Evolutionary conservation across 2,113 vertebrate species (phyloP).

Genomic region (Cyprinodon brontotheroides): DNA sequence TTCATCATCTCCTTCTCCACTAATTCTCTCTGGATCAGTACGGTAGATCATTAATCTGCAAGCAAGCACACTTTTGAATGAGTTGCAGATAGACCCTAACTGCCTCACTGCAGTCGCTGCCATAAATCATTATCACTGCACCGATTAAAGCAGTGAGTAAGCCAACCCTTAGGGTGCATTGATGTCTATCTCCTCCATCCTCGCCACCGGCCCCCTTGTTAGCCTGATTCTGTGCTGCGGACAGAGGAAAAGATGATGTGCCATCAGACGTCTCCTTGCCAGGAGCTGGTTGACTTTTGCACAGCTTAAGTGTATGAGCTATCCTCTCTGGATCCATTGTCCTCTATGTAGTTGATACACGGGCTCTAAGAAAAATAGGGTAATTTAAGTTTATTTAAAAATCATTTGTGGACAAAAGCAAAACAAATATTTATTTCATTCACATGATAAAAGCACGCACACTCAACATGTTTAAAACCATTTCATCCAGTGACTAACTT

Average conservation of each 20-base stretch:
- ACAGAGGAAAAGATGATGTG: constrained; percentile 24
- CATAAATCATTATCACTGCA: constrained; percentile 67
- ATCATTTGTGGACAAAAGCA: not conserved
- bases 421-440: constrained; percentile 2
- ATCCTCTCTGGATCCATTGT: constrained; percentile 5
- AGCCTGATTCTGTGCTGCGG: constrained; percentile 41
- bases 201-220: constrained; percentile 64
- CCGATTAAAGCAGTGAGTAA: constrained; percentile 71
- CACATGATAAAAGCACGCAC: not conserved
- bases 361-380: not conserved
- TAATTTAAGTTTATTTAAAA: not conserved
- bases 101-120: constrained; percentile 65
- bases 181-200: constrained; percentile 62
- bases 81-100: constrained; percentile 69
- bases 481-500: constrained; percentile 38
- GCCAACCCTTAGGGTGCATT: constrained; percentile 38
- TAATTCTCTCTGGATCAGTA: constrained; percentile 7
- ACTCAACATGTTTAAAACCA: constrained; percentile 12
- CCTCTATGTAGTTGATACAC: not conserved
- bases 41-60: constrained; percentile 51
- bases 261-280: constrained; percentile 53
- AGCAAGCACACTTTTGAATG: constrained; percentile 45
- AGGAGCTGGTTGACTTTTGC: constrained; percentile 22
- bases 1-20: constrained; percentile 17
- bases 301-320: constrained; percentile 9